Conservation (phyloP, 1,140 invertebrate genomes). For the Lepeophtheirus salmonis region DNA sequence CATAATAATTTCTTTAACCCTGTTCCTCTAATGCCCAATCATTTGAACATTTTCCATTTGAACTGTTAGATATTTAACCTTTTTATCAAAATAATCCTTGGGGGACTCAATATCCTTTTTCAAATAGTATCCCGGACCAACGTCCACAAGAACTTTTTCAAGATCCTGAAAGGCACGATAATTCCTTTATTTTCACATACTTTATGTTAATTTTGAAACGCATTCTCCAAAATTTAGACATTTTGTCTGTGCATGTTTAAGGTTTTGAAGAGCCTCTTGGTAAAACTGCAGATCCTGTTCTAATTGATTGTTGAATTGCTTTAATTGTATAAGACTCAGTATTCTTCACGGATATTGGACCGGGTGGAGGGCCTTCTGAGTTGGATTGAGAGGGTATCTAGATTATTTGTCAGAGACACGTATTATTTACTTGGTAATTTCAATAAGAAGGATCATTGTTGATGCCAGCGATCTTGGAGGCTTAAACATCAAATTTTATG, state of each 20-base stretch:
- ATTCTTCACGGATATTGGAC: conserved; percentile 17
- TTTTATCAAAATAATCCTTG: conserved; percentile 77
- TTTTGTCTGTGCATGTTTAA: conserved; percentile 59
- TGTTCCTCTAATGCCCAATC: conserved; percentile 62
- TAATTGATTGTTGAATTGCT: conserved; percentile 60
- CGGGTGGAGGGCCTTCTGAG: too few relatives aligned
- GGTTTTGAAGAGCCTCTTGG: conserved; percentile 61
- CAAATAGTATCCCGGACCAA: conserved; percentile 88
- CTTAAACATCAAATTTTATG: too few relatives aligned
- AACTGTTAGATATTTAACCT: conserved; percentile 69
- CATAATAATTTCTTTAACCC: conserved; percentile 35
- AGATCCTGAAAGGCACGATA: conserved; percentile 68
- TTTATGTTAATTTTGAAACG: conserved; percentile 38
- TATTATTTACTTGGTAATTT: too few relatives aligned
- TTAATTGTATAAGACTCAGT: conserved; percentile 33
- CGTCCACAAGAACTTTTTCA: conserved; percentile 67
- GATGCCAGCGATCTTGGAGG: too few relatives aligned
- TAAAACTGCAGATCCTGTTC: conserved; percentile 69
- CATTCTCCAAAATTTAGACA: conserved; percentile 18
- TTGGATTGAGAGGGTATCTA: too few relatives aligned
- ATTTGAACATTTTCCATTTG: conserved; percentile 83
- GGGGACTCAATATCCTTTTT: conserved; percentile 60
- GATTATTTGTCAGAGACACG: too few relatives aligned
- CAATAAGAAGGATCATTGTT: too few relatives aligned
- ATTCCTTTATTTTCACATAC: conserved; percentile 55